These are phyloP conservation scores for Eudemis profundana DNA, from an alignment of 2,888 invertebrate genomes.

Conservation along the genomic window DNA sequence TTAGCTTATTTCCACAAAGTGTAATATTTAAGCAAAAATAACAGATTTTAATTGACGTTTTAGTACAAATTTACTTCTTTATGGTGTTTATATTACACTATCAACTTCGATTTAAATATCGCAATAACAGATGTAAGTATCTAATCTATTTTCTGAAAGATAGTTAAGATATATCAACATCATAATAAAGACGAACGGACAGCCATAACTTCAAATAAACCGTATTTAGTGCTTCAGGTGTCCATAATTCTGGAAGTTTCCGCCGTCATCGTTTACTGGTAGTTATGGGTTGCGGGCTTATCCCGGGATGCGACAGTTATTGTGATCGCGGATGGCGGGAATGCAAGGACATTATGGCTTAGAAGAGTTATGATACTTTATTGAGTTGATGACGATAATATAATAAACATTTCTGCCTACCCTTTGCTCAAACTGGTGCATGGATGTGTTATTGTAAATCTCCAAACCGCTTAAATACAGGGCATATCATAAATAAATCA, in stretches of 20 bases:
- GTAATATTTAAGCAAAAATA: too few relatives aligned
- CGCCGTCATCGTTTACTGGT: slow-evolving; percentile 40
- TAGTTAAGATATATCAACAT: slow-evolving; percentile 33
- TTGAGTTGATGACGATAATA: slow-evolving; percentile 27
- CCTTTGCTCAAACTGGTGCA: background rate
- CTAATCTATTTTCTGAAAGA: background rate
- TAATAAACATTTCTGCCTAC: slow-evolving; percentile 18
- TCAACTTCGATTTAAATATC: slow-evolving; percentile 4
- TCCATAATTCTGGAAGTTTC: slow-evolving; percentile 41
- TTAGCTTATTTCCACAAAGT: too few relatives aligned
- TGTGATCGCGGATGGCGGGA: slow-evolving; percentile 27
- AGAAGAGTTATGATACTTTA: slow-evolving; percentile 19
- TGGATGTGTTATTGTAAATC: background rate
- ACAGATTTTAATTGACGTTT: background rate
- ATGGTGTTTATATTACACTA: background rate
- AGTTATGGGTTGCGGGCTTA: slow-evolving; percentile 35
- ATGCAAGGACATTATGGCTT: slow-evolving; percentile 24
- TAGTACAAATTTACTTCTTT: background rate
- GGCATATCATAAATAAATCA: background rate
- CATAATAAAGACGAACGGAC: slow-evolving; percentile 33
- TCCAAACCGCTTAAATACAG: background rate
- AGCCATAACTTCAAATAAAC: slow-evolving; percentile 36
- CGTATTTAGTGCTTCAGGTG: slow-evolving; percentile 34
- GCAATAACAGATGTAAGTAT: slow-evolving; percentile 1
- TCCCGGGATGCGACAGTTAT: slow-evolving; percentile 29